Evolutionary conservation across 2,888 invertebrate species (phyloP).

Genomic region (Cerceris ruficornis): DNA sequence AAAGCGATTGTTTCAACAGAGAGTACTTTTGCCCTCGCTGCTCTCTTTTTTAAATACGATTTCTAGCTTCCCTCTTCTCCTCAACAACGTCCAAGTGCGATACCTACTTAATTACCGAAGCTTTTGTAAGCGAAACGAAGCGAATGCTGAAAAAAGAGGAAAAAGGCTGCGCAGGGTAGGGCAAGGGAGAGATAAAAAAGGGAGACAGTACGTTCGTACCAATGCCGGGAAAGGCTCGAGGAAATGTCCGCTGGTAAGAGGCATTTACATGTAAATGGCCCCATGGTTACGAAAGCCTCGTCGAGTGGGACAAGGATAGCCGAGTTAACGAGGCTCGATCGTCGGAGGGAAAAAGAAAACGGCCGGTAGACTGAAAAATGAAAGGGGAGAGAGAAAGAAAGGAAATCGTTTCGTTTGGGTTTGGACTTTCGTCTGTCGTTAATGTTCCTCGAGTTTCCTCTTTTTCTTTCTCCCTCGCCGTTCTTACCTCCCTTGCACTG

Average conservation of each 20-base stretch:
- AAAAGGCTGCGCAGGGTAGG: background rate
- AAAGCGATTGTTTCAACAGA: slow-evolving; percentile 56
- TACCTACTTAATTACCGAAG: slow-evolving; percentile 68
- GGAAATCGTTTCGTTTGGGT: slow-evolving; percentile 59
- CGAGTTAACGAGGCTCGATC: slow-evolving; percentile 68
- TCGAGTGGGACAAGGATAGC: slow-evolving; percentile 42
- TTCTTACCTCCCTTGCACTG: slow-evolving; percentile 44
- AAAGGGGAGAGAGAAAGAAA: slow-evolving; percentile 25
- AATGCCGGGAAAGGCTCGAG: slow-evolving; percentile 58
- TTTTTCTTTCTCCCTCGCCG: slow-evolving; percentile 30
- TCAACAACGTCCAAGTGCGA: slow-evolving; percentile 53
- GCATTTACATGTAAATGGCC: slow-evolving; percentile 70
- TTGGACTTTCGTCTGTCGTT: slow-evolving; percentile 60
- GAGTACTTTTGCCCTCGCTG: slow-evolving; percentile 34
- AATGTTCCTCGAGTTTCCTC: slow-evolving; percentile 51
- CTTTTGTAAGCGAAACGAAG: slow-evolving; percentile 66
- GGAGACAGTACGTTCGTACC: slow-evolving; percentile 55
- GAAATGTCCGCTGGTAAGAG: slow-evolving; percentile 67
- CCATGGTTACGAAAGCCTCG: slow-evolving; percentile 61
- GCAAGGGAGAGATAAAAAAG: slow-evolving; percentile 6
- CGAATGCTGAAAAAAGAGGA: slow-evolving; percentile 35
- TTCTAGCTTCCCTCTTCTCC: slow-evolving; percentile 28
- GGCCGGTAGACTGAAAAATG: slow-evolving; percentile 44
- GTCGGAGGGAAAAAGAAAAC: slow-evolving; percentile 53
- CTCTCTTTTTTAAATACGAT: slow-evolving; percentile 34